Evolutionary conservation across 2,113 vertebrate genomes (phyloP).

Genomic region (Peromyscus maniculatus): DNA sequence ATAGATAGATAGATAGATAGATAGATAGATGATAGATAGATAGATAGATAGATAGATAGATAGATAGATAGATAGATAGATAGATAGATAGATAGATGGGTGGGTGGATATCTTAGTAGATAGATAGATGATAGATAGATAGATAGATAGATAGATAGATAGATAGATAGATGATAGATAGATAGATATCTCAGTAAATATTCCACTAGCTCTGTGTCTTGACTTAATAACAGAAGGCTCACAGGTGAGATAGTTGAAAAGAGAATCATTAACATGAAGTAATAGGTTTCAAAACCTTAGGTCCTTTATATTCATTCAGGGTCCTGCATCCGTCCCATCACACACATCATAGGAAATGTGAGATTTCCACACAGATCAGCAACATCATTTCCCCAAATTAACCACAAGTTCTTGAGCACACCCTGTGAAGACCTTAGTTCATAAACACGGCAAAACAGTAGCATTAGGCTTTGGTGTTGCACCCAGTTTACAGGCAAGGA

Average conservation of each 20-base stretch:
- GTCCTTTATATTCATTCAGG: neutral
- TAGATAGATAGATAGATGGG: neutral
- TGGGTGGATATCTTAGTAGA: no score
- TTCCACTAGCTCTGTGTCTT: neutral
- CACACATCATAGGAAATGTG: neutral
- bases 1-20: no score
- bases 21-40: neutral
- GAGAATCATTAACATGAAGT: neutral
- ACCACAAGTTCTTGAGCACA: neutral
- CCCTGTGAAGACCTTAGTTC: neutral
- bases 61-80: neutral
- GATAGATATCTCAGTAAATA: neutral
- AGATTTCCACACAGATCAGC: neutral
- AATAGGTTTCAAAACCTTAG: conserved; percentile 27
- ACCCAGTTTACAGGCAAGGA: neutral
- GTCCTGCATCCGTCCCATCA: neutral
- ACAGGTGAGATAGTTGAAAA: neutral
- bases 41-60: no score
- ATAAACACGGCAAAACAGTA: neutral
- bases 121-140: neutral
- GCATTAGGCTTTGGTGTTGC: neutral
- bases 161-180: neutral
- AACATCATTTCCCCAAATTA: conserved; percentile 13
- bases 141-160: no score
- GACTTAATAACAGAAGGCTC: neutral